Evolutionary conservation across 2,113 vertebrate species (phyloP).

Genomic region (Xyliphius kryptos): DNA sequence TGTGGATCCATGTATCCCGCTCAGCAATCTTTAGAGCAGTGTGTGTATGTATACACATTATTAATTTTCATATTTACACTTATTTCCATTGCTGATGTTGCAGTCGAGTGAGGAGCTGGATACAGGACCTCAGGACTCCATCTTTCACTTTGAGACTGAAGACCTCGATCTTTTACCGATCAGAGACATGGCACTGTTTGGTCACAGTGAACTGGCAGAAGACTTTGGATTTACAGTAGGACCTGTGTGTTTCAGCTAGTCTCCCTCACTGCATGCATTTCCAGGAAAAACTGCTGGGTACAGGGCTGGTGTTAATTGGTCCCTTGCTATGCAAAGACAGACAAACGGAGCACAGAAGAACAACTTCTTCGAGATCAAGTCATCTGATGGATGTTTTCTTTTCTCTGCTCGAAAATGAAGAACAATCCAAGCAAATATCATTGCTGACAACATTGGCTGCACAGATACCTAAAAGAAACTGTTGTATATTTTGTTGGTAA

Average conservation of each 20-base stretch:
- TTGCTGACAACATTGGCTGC: constrained; percentile 16
- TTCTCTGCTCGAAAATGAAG: background rate
- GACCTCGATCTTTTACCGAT: constrained; percentile 71
- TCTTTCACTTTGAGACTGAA: constrained; percentile 70
- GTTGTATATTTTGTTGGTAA: constrained; percentile 29
- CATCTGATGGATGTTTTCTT: constrained; percentile 12
- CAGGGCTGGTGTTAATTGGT: constrained; percentile 24
- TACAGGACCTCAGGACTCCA: constrained; percentile 52
- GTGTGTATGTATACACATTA: too few species aligned
- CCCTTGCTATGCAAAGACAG: constrained; percentile 6
- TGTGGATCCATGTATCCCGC: too few species aligned
- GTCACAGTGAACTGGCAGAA: constrained; percentile 56
- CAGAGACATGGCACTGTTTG: constrained; percentile 71
- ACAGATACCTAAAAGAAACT: constrained; percentile 27
- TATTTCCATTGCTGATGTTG: background rate
- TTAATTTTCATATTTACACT: too few species aligned
- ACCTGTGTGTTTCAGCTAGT: constrained; percentile 74
- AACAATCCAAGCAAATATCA: too few species aligned
- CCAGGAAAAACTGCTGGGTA: constrained; percentile 17
- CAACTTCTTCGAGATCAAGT: constrained; percentile 12
- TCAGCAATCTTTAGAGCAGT: too few species aligned
- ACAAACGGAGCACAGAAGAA: constrained; percentile 8
- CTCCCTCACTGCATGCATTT: background rate
- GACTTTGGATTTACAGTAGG: constrained; percentile 76
- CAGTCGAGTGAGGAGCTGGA: constrained; percentile 51